Evolutionary conservation across 1,140 invertebrate genomes (phyloP).

Genomic region (Orussus abietinus): DNA sequence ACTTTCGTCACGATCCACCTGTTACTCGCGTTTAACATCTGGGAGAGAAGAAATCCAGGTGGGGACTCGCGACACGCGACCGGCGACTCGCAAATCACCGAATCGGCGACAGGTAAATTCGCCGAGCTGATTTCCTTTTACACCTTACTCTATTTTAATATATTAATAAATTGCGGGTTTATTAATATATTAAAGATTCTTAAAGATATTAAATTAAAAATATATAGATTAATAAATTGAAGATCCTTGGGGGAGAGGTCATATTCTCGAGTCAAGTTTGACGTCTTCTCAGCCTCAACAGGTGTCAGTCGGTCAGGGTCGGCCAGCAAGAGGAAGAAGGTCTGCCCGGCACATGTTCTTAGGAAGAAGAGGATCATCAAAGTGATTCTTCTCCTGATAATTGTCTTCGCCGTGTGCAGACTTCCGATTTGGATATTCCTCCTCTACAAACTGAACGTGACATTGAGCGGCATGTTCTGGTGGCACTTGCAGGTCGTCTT

Average conservation of each 20-base stretch:
- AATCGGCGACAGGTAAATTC: constrained; percentile 18
- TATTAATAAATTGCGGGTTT: neutral
- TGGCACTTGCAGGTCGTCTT: constrained; percentile 52
- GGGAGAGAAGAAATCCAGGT: constrained; percentile 37
- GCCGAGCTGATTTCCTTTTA: no score
- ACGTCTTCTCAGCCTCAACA: constrained; percentile 26
- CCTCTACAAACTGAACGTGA: constrained; percentile 43
- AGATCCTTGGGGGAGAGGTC: no score
- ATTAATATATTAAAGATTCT: neutral
- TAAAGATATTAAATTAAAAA: no score
- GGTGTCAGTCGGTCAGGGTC: constrained; percentile 9
- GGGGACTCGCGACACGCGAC: constrained; percentile 16
- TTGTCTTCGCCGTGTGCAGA: constrained; percentile 51
- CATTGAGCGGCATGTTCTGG: constrained; percentile 28
- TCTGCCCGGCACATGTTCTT: constrained; percentile 29
- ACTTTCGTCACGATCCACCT: constrained; percentile 55
- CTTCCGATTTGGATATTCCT: constrained; percentile 55
- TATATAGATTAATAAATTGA: no score
- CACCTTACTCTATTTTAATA: neutral
- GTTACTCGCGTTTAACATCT: constrained; percentile 53
- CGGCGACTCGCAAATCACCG: constrained; percentile 19
- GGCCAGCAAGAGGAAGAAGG: no score
- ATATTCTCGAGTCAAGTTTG: no score
- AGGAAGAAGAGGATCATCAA: constrained; percentile 55
- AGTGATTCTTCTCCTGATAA: constrained; percentile 54